Base-by-base conservation (phyloP, 2,797 vertebrate genomes). In the Cossypha dichroa region DNA sequence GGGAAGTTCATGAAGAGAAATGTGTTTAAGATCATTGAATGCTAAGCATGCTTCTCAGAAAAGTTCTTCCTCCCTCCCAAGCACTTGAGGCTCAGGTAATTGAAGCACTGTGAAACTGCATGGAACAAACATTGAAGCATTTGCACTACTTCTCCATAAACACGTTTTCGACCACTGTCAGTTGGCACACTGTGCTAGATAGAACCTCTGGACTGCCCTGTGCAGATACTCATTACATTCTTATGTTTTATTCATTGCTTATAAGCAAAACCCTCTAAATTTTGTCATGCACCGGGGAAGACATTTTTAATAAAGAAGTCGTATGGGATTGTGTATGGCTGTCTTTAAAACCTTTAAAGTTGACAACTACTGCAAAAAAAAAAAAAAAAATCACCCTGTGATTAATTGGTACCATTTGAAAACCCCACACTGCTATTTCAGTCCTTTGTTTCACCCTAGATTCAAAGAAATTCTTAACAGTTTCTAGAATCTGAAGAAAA, bases 401-500 rank as follows among this genome's bases (percentile, higher is more conserved):
- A 80, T 79, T 63, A 66, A 63, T n/a, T 21, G 11, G 8, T 52
- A 68, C 23, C 11, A 46, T 46, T 88, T 54, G 10, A 72, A 89
- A 92, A 55, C 2, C 1, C 22, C 29, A 67, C 20, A 3, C 25
- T 67, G 52, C 66, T 46, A 60, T 36, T 93, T 59, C 25, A 77
- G 51, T 60, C 23, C n/a, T 80, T 49, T 49, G 22, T 64, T 83
- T 18, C 40, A 52, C 6, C 10, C 13, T 46, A 73, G 31, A 72
- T 55, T 66, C 40, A 63, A 82, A 49, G 2, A 49, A 87, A 75
- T 14, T 26, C 11, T 55, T 41, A 23, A 54, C 8, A 55, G 18
- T 78, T 80, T 66, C 70, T 51, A 75, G 70, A 82, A 69, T 26
- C 25, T 72, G 54, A 20, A 75, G 72, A 78, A 78, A 91, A 63